Evolutionary conservation across 2,797 vertebrate species (phyloP), one percentile per base, ranked within the genome.

Genomic region (Girardinus metallicus): DNA sequence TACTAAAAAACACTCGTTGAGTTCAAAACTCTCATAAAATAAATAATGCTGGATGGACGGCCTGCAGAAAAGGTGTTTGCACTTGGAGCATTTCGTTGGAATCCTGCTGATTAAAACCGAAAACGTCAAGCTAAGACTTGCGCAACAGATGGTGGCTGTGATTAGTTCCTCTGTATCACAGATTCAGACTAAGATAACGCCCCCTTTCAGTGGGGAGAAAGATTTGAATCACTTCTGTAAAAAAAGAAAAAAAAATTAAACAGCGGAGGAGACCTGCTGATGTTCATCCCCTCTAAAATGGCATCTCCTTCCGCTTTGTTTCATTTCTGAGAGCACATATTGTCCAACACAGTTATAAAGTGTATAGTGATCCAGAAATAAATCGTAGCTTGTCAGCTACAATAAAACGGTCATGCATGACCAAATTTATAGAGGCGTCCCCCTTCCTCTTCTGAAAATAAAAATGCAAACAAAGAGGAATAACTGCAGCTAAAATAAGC

Each of bases 381-480:
- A 75, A 47, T 62, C 3, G 9, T 1, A 5, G 13, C 18, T 46
- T 13, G 18, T 4, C 29, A 4, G 36, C 36, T 57, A 18, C 21
- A 26, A 13, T 36, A 41, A 68, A 68, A 11, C 41, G 11, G 23
- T 26, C 23, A 41, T 2, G 10, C 9, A 2, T 41, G 3, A 5
- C 23, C 21, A 41, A 12, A 68, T 68, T 26, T 41, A 68, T 12
- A 44, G 41, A 26, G 41, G 39, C 5, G 6, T 8, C 26, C 68
- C 26, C 44, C 41, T 71, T 71, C 41, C 68, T 71, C 68, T 71
- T 71, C 9, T 15, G 13, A 44, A 46, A 71, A 46, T 8, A 46
- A 71, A 70, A 70, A 70, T n/a, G 66, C 66, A 70, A 70, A n/a
- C 11, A 43, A 43, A 43, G 39, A n/a, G 26, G 66, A n/a, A 44